Evolutionary conservation across 1,140 invertebrate genomes (phyloP), one percentile per base, ranked within the genome.

Genomic region (Kradibia gibbosae): DNA sequence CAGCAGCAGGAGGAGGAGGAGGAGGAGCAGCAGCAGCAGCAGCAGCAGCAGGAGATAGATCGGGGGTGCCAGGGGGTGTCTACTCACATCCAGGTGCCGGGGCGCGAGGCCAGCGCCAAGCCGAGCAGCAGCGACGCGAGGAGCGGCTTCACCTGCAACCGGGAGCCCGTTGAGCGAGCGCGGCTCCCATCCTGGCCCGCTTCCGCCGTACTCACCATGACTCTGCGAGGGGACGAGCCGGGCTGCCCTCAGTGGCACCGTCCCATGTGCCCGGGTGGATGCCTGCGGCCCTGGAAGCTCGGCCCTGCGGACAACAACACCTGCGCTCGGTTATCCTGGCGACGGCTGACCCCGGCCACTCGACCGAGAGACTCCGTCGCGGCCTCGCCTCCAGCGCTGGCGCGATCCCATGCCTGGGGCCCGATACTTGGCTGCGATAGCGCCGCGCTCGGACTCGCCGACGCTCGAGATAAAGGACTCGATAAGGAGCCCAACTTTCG

Each of bases 21-120:
- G 36, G 62, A 39, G 20, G 34, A 36, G 7, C 10, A 55, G 10
- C 11, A 55, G 20, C 10, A 55, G 53, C 8, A 48, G 17, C 8
- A 48, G 45, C 45, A 3, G 4, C 10, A 55, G 25, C n/a, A 5
- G 22, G 3, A n/a, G n/a, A n/a, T n/a, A n/a, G n/a, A n/a, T 25
- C 55, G 67, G 17, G n/a, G n/a, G n/a, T n/a, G n/a, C n/a, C n/a
- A n/a, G n/a, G n/a, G n/a, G n/a, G 39, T 1, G 1, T 36, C 48
- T 62, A 82, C 80, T 78, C 39, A 82, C 80, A 82, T 82, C 80
- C 80, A 82, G 0, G 80, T 78, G 25, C 80, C 80, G 55, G 65
- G 17, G 50, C 80, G 80, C 67, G 80, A 60, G 67, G 42, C 50
- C 20, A 82, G n/a, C 53, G 53, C 67, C 17, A 73, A 25, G 20